Base-by-base conservation (phyloP, 2,797 vertebrate genomes). In the Danio kyathit region DNA sequence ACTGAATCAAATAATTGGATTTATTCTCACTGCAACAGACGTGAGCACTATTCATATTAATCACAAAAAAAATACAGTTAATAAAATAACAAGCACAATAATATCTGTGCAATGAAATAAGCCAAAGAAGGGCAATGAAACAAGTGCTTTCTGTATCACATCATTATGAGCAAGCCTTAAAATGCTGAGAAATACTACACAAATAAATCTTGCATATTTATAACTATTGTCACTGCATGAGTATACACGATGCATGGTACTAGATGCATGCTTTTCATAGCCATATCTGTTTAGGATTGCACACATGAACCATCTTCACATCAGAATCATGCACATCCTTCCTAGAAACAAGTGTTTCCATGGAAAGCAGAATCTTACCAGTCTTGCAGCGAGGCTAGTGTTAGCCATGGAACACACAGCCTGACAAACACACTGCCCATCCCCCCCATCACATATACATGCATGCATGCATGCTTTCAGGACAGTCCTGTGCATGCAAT, bases 361-460 rank as follows among this genome's bases (percentile, higher is more conserved):
- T 65, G 49, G 59, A 72, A 64, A 63, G 41, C 40, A 46, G 21
- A 40, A 57, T 80, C 21, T 64, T 21, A 70, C 21, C 44, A 70
- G 56, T 60, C 48, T 4, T 40, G 14, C 59, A 73, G 12, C 49
- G 21, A 66, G 3, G 44, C 67, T 76, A 84, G 66, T 73, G 69
- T 73, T 75, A 81, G 49, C 81, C 67, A 60, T 48, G 65, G 38
- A 65, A 69, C 67, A 38, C 59, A 73, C 61, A 63, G 11, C 43
- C 38, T 13, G 17, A 81, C 79, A 81, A 81, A 80, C 74, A 44
- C 71, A 67, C 61, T 49, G 44, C 70, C 81, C 83, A 74, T 80
- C 86, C 82, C 74, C 19, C 8, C 80, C 29, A 29, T 6, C 57
- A 29, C 48, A 71, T 66, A 63, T 66, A 66, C 17, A 63, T 48